Evolutionary conservation across 2,888 invertebrate genomes (phyloP), one percentile per base, ranked within the genome.

Genomic region (Aelia acuminata): DNA sequence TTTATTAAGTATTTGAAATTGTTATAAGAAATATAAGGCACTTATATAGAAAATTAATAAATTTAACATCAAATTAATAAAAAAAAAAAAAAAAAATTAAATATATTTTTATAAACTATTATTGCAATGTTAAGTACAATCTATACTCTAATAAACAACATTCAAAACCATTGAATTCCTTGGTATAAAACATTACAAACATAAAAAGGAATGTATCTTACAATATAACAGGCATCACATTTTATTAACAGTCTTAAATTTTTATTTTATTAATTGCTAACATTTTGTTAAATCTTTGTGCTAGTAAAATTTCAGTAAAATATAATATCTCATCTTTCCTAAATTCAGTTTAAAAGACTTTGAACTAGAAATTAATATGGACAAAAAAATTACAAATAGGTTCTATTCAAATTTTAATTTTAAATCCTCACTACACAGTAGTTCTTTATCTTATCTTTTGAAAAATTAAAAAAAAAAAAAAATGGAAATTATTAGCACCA

Each of bases 171-270:
- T 43, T 80, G 43, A n/a, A 80, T n/a, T 20, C 4, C n/a, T 47
- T 35, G n/a, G 43, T 43, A 80, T 39, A 75, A 75, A 75, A 75
- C 18, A 75, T 53, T 35, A 70, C n/a, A 22, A 10, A 80, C 22
- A 80, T 43, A 47, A 47, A 47, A 80, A 43, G 43, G 80, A 43
- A 80, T 47, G 43, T 80, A 80, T 47, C 22, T 80, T 80, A 80
- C 43, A 80, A 80, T 80, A 80, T 80, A 80, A 80, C 80, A 80
- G 39, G 80, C 39, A 80, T 80, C 80, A 80, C 80, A 80, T 80
- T 80, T 80, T 13, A 80, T 47, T 80, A 80, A 8, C 80, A 80
- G 80, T 80, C 80, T 80, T 80, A 43, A 43, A 43, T n/a, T 22
- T 80, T 43, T 43, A n/a, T n/a, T n/a, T n/a, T n/a, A n/a, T n/a